These are phyloP conservation scores for Plumapathes pennacea DNA, from an alignment of 92 coral and sea anemone species.

Conservation along the genomic window DNA sequence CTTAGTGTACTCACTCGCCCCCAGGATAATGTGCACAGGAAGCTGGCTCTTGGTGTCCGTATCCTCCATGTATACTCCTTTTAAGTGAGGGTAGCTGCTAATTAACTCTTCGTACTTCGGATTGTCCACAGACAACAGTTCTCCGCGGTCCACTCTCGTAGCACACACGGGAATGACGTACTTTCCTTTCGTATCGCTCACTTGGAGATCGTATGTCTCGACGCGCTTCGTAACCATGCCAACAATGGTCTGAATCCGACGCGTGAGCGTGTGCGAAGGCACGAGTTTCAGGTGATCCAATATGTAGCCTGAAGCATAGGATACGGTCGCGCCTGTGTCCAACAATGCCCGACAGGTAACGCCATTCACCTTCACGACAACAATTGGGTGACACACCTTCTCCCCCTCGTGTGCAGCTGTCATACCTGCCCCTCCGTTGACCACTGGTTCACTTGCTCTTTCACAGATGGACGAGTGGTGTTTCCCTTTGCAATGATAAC, in stretches of 20 bases:
- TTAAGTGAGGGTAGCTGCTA: constrained; percentile 40
- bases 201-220: constrained; percentile 36
- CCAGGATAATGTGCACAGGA: constrained; percentile 55
- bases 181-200: constrained; percentile 44
- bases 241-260: constrained; percentile 41
- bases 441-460: constrained; percentile 2
- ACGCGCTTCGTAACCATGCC: constrained; percentile 37
- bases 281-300: constrained; percentile 24
- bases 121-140: constrained; percentile 46
- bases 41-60: constrained; percentile 38
- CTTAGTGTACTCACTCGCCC: constrained; percentile 56
- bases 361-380: constrained; percentile 35
- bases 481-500: constrained; percentile 48
- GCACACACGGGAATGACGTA: constrained; percentile 25
- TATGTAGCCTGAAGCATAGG: constrained; percentile 40
- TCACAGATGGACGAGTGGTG: constrained; percentile 48
- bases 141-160: constrained; percentile 36
- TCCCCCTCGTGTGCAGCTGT: constrained; percentile 42
- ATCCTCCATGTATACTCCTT: constrained; percentile 46
- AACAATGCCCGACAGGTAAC: constrained; percentile 43
- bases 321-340: constrained; percentile 42
- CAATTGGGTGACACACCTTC: constrained; percentile 40
- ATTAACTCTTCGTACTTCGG: constrained; percentile 31
- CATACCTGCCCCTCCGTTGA: constrained; percentile 8
- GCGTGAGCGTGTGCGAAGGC: constrained; percentile 42